phyloP scores from a whole-genome alignment of 2,888 invertebrate genomes.

The Autographa gamma region DNA sequence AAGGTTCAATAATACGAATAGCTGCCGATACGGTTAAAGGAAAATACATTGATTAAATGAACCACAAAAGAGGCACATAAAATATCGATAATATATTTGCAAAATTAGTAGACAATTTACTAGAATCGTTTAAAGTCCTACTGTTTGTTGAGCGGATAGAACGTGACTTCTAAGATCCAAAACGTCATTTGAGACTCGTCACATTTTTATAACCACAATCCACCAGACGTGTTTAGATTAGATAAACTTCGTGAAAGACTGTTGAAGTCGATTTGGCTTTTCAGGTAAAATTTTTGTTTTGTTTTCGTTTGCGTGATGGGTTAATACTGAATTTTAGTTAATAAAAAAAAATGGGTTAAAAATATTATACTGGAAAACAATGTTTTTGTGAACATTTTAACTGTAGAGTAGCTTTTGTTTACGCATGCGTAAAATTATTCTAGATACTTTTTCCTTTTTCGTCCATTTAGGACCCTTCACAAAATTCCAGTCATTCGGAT shows the following conservation, averaged over 20 bases:
- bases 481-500: not conserved
- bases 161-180: not conserved
- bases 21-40: not conserved
- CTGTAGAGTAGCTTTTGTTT: not conserved
- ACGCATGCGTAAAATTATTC: not conserved
- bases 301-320: conserved; percentile 9
- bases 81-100: too few species aligned
- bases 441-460: not conserved
- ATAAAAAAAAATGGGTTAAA: too few species aligned
- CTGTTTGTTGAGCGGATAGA: not conserved
- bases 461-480: not conserved
- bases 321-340: too few species aligned
- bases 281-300: conserved; percentile 12
- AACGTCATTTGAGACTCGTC: conserved; percentile 28
- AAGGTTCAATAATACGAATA: not conserved
- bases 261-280: conserved; percentile 10
- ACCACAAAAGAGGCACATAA: too few species aligned
- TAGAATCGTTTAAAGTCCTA: too few species aligned
- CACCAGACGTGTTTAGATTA: conserved; percentile 25
- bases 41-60: too few species aligned
- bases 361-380: not conserved
- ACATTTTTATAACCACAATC: conserved; percentile 27
- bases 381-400: not conserved
- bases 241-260: conserved; percentile 10
- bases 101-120: too few species aligned